A percentile compares a stretch with the other conserved stretches of the same genome.
Evolutionary conservation across 2,797 vertebrate species (phyloP).

Genomic region (Sebastes hopkinsi): DNA sequence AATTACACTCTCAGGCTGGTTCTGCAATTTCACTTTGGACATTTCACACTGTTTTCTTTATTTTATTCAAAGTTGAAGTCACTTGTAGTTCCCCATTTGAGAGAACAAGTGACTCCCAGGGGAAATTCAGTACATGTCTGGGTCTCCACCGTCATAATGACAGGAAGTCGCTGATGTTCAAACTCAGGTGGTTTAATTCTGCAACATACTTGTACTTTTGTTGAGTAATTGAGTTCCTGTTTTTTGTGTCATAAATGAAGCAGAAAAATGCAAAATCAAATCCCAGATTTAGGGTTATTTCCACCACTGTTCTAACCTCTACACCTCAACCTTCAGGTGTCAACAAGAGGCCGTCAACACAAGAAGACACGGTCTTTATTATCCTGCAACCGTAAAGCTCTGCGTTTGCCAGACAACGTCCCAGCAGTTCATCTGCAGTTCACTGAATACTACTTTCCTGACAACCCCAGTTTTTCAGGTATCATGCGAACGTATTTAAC

Average conservation of each 20-base stretch:
- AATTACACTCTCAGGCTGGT: background rate
- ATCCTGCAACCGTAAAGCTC: constrained; percentile 90
- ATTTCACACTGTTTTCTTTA: background rate
- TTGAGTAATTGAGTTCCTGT: background rate
- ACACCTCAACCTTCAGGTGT: constrained; percentile 83
- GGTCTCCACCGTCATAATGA: constrained; percentile 15
- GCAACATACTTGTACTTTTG: background rate
- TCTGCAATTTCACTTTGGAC: constrained; percentile 29
- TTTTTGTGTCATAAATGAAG: background rate
- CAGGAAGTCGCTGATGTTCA: constrained; percentile 10
- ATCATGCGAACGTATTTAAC: constrained; percentile 12
- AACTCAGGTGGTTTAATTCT: background rate
- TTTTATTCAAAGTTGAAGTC: background rate
- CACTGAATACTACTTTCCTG: constrained; percentile 96
- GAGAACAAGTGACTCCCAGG: background rate
- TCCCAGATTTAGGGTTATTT: background rate
- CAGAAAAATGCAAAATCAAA: background rate
- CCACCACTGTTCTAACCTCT: background rate
- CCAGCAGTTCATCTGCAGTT: constrained; percentile 96
- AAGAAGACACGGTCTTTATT: constrained; percentile 93
- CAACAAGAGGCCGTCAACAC: constrained; percentile 90
- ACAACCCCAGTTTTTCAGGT: constrained; percentile 91
- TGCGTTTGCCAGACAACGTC: constrained; percentile 84
- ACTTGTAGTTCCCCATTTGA: constrained; percentile 57
- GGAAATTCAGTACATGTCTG: background rate